phyloP scores from a whole-genome alignment of 2,113 vertebrate species.

The Siniperca chuatsi region DNA sequence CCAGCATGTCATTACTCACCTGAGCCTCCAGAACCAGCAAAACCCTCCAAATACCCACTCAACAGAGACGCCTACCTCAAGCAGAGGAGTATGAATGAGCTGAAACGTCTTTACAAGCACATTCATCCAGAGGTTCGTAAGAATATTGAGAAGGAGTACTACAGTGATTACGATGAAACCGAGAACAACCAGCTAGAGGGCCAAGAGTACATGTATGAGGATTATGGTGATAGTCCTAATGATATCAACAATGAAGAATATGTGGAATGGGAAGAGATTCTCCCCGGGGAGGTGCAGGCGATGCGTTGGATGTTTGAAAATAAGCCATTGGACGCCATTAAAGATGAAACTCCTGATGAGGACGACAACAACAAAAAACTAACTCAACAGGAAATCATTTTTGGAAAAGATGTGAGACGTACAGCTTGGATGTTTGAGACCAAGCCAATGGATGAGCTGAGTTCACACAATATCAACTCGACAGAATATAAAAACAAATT shows the following conservation, averaged over 20 bases:
- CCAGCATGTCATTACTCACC: constrained; percentile 81
- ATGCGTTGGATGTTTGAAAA: constrained; percentile 91
- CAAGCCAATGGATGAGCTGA: constrained; percentile 84
- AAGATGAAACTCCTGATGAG: constrained; percentile 80
- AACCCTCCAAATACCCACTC: constrained; percentile 67
- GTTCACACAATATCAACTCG: constrained; percentile 59
- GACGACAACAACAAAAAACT: constrained; percentile 76
- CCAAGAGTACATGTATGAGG: constrained; percentile 86
- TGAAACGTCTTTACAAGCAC: constrained; percentile 89
- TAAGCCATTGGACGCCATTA: constrained; percentile 87
- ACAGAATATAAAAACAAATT: constrained; percentile 80
- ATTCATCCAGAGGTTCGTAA: constrained; percentile 90
- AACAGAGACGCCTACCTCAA: constrained; percentile 86
- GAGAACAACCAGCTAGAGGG: constrained; percentile 76
- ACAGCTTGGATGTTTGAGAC: constrained; percentile 92
- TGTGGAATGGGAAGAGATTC: constrained; percentile 88
- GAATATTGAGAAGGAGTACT: constrained; percentile 86
- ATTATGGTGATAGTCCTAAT: constrained; percentile 77
- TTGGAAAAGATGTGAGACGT: constrained; percentile 87
- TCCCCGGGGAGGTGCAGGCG: constrained; percentile 89
- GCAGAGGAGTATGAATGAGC: constrained; percentile 87
- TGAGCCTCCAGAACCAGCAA: constrained; percentile 75
- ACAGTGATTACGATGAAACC: constrained; percentile 82
- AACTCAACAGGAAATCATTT: constrained; percentile 86
- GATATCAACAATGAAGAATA: constrained; percentile 85